Conservation (phyloP, 1,140 invertebrate genomes). For the Bombus ignitus region DNA sequence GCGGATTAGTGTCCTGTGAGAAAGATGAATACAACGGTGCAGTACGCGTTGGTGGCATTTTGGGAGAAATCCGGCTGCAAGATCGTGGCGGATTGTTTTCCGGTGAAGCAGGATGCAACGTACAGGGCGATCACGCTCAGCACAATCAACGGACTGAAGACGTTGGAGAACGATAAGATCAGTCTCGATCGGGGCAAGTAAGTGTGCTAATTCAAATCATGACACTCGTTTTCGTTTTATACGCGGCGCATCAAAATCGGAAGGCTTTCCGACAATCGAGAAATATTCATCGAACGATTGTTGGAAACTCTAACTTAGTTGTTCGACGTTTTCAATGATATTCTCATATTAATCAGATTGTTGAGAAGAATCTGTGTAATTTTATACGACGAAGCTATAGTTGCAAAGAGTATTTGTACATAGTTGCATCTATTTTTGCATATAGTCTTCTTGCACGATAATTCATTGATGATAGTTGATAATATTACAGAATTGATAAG, state of each 20-base stretch:
- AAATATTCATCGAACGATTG: neutral
- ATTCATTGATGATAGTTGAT: no score
- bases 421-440: no score
- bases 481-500: no score
- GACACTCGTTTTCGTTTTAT: no score
- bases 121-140: conserved; percentile 61
- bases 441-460: no score
- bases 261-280: neutral
- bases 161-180: conserved; percentile 67
- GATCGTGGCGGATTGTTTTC: conserved; percentile 69
- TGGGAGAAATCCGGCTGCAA: conserved; percentile 66
- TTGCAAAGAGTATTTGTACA: no score
- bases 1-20: conserved; percentile 78
- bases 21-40: conserved; percentile 80
- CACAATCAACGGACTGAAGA: conserved; percentile 56
- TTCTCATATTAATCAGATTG: no score
- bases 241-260: no score
- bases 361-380: no score
- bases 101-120: conserved; percentile 38
- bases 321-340: no score
- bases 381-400: no score
- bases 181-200: conserved; percentile 71
- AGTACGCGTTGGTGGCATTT: conserved; percentile 68
- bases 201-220: conserved; percentile 18
- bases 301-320: no score